phyloP scores from a whole-genome alignment of 1,140 invertebrate species.

The Scaptodrosophila lebanonensis region DNA sequence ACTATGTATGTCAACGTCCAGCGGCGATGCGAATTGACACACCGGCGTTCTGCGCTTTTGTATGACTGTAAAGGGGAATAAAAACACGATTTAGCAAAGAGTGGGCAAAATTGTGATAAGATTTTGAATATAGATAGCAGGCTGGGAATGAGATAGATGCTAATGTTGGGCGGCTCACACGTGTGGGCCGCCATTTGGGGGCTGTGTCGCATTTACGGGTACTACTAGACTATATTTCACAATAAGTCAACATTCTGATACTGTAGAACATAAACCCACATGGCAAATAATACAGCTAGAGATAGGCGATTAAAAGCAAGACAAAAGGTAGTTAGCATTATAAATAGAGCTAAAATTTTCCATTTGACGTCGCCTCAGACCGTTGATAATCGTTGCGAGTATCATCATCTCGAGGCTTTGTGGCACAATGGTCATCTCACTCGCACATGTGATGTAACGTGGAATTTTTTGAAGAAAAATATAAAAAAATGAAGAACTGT shows the following conservation, averaged over 20 bases:
- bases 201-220: constrained; percentile 6
- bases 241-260: constrained; percentile 4
- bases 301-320: constrained; percentile 17
- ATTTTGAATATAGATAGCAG: constrained; percentile 40
- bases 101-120: constrained; percentile 43
- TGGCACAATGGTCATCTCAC: constrained; percentile 17
- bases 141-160: constrained; percentile 30
- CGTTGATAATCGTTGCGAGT: constrained; percentile 44
- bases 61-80: constrained; percentile 85
- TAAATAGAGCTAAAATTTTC: constrained; percentile 66
- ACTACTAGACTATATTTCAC: constrained; percentile 6
- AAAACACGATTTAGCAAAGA: constrained; percentile 40
- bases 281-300: constrained; percentile 15
- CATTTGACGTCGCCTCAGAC: constrained; percentile 52
- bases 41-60: constrained; percentile 92
- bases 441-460: constrained; percentile 48
- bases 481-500: neutral
- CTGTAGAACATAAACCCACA: too few relatives aligned
- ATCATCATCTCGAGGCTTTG: constrained; percentile 9
- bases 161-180: constrained; percentile 26
- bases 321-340: constrained; percentile 38
- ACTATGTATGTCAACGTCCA: constrained; percentile 95
- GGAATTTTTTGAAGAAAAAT: constrained; percentile 38
- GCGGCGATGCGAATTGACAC: constrained; percentile 96
- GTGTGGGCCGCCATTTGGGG: neutral